A percentile compares a stretch with the other conserved stretches of the same genome.
Evolutionary conservation across 1,140 invertebrate genomes (phyloP).

Genomic region (Bemisia tabaci): DNA sequence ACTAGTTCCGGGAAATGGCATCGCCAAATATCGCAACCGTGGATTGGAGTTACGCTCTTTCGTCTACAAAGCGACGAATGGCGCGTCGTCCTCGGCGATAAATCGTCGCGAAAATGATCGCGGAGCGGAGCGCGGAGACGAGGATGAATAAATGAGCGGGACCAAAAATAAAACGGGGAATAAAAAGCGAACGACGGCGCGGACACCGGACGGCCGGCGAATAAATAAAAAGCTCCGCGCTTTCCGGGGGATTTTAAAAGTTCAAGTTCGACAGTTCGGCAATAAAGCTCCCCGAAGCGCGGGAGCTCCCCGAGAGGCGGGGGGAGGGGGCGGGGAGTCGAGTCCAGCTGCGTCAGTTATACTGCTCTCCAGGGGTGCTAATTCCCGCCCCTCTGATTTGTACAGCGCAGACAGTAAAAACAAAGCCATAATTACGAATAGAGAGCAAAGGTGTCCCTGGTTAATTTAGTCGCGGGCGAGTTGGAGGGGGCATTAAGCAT

Average conservation of each 20-base stretch:
- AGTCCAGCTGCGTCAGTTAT: neutral
- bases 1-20: too few relatives aligned
- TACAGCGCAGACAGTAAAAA: slow-evolving; percentile 12
- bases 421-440: slow-evolving; percentile 13
- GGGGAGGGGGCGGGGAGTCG: neutral
- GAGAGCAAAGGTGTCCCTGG: slow-evolving; percentile 11
- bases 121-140: too few relatives aligned
- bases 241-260: neutral
- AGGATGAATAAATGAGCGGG: too few relatives aligned
- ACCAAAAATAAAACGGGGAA: too few relatives aligned
- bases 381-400: slow-evolving; percentile 18
- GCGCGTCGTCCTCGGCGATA: too few relatives aligned
- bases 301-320: neutral
- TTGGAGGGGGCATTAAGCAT: slow-evolving; percentile 2
- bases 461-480: slow-evolving; percentile 13
- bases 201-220: too few relatives aligned
- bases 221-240: too few relatives aligned
- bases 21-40: too few relatives aligned
- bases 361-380: slow-evolving; percentile 8
- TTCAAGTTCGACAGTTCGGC: neutral
- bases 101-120: too few relatives aligned
- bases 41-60: too few relatives aligned
- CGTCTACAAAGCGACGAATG: too few relatives aligned
- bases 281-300: neutral
- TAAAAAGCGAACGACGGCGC: too few relatives aligned